Percentiles rank a stretch among this genome's conserved stretches.
These are phyloP conservation scores for Fopius arisanus DNA, from an alignment of 1,140 invertebrate genomes.

Conservation along the genomic window DNA sequence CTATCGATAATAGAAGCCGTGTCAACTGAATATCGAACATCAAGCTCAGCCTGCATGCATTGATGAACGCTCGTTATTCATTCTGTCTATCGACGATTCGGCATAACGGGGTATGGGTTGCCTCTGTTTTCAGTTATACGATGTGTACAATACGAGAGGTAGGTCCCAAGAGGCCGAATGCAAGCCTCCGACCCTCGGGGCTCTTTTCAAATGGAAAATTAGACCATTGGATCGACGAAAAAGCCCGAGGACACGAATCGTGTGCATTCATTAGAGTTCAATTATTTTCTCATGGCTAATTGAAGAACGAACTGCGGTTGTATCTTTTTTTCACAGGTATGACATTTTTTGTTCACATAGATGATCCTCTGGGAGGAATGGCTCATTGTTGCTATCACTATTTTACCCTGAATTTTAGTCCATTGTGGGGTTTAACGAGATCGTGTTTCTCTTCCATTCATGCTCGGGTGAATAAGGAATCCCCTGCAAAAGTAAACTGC, in stretches of 20 bases:
- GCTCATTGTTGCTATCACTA: too few species aligned
- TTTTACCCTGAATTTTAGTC: too few species aligned
- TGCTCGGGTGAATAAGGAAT: too few species aligned
- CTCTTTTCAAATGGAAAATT: constrained; percentile 29
- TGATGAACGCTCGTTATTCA: constrained; percentile 33
- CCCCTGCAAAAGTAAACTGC: too few species aligned
- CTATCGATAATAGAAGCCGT: constrained; percentile 28
- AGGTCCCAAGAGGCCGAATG: not conserved
- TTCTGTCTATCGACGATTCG: constrained; percentile 30
- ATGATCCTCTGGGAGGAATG: too few species aligned
- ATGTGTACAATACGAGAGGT: not conserved
- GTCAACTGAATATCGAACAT: constrained; percentile 25
- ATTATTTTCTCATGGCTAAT: constrained; percentile 26
- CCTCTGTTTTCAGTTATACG: not conserved
- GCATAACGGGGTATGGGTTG: not conserved
- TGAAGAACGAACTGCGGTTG: not conserved
- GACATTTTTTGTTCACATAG: too few species aligned
- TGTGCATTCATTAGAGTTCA: constrained; percentile 18
- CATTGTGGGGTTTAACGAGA: too few species aligned
- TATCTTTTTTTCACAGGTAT: too few species aligned
- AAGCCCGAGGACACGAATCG: not conserved
- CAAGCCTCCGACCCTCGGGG: constrained; percentile 7
- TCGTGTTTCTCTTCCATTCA: too few species aligned
- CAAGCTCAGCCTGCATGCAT: constrained; percentile 22
- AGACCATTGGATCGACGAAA: constrained; percentile 12